Evolutionary conservation across 2,797 vertebrate genomes (phyloP), one percentile per base, ranked within the genome.

Genomic region (Hephaestus fuliginosus): DNA sequence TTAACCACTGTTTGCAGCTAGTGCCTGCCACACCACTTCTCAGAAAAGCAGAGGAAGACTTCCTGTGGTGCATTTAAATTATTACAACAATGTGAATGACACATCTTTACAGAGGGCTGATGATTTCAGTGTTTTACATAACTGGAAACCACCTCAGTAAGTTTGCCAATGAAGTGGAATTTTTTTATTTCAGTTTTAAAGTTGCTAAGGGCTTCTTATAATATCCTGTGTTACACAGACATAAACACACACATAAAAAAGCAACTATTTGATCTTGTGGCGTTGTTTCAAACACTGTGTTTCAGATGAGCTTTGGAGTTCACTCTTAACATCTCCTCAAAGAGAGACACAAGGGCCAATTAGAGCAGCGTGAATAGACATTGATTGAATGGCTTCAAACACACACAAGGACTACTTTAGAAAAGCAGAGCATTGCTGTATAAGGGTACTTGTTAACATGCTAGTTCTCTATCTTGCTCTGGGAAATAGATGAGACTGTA

Each of bases 311-410:
- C 60, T 85, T 81, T 78, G 82, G 64, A 67, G 39, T 33, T 60
- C 53, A 39, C 28, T 68, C 39, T 25, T 8, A 39, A 51, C 20
- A 11, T 49, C 55, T 70, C 70, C 28, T 52, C 55, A 52, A 58
- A 22, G 13, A 20, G 64, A 51, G 33, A 69, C 43, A 86, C 25
- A 77, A 62, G 55, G 60, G 22, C 33, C 46, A 74, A 72, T 86
- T n/a, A 81, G 5, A 80, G 17, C 3, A 25, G 51, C 61, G 70
- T 85, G 85, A 86, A 62, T 55, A 76, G 69, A 64, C 17, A 52
- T 28, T 81, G 81, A 88, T 60, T 89, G 44, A 85, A 77, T 44
- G 15, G 60, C 12, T 73, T 76, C 20, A 53, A 48, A 71, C 43
- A 22, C 13, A 70, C 48, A 60, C 22, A 62, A 28, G 2, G 17